Evolutionary conservation across 2,888 invertebrate species (phyloP).

Genomic region (Athetis lepigone): DNA sequence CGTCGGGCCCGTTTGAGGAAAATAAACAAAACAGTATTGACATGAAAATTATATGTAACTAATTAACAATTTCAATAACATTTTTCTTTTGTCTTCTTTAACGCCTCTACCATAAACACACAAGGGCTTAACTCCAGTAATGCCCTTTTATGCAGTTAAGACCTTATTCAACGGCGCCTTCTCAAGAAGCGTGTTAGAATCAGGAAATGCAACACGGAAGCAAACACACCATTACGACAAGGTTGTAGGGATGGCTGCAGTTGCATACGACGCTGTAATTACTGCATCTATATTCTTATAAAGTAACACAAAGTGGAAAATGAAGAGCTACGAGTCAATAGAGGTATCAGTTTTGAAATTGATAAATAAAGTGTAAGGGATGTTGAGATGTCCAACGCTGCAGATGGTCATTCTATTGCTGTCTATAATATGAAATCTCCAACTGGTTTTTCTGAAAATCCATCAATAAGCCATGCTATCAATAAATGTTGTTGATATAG

Average conservation of each 20-base stretch:
- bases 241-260: conserved; percentile 55
- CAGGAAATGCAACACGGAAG: conserved; percentile 73
- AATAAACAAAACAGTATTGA: no score
- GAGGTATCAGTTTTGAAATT: not conserved
- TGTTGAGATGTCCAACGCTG: not conserved
- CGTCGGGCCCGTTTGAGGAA: no score
- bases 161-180: conserved; percentile 24
- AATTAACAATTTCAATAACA: no score
- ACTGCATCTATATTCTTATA: conserved; percentile 56
- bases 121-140: conserved; percentile 1
- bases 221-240: conserved; percentile 57
- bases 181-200: conserved; percentile 46
- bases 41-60: no score
- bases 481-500: no score
- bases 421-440: no score
- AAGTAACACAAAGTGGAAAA: conserved; percentile 19
- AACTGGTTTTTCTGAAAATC: no score
- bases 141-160: conserved; percentile 30
- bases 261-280: conserved; percentile 49
- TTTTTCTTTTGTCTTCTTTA: no score
- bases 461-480: no score
- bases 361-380: not conserved
- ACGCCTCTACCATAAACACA: not conserved
- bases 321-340: conserved; percentile 24
- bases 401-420: no score